Base-by-base conservation (phyloP, 2,888 invertebrate species). In the Slavum lentiscoides region DNA sequence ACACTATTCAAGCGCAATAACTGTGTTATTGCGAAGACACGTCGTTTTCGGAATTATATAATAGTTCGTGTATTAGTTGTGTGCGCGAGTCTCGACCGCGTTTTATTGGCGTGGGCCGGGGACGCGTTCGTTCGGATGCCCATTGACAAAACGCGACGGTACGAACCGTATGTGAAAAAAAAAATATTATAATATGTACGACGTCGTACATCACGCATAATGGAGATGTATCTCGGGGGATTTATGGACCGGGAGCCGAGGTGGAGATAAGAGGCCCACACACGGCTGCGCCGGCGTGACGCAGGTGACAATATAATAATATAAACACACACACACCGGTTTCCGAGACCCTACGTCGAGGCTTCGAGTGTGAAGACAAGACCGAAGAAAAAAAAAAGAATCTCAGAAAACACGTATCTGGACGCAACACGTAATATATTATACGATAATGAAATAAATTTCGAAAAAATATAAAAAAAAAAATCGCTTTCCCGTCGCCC, bases 161-260 rank as follows among this genome's bases (percentile, higher is more conserved):
- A 66, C 66, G n/a, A 39, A 49, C 49, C 1, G 9, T 49, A 49
- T n/a, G 39, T n/a, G 39, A n/a, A n/a, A 2, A 30, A 30, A 30
- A 30, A 30, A 30, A 30, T 49, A 17, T n/a, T 17, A 49, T 43
- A 17, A 15, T 23, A 11, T 59, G 15, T 62, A 64, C 37, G 9
- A 49, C 43, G 23, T 8, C 2, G 39, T 49, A 21, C 15, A 9
- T 49, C 21, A 23, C 19, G 19, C 13, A 15, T 49, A 49, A 64
- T 74, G 64, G 53, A 53, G 49, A 55, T 53, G n/a, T 11, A n/a
- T n/a, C n/a, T 7, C 39, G 43, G 58, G 75, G 55, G 58, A 75
- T 75, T 75, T 75, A 75, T 75, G 66, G 75, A 39, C 75, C 75
- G 23, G 75, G 75, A 75, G 75, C 75, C 75, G 73, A 61, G 39